Base-by-base conservation (phyloP, 37 sponge, comb jelly and placozoan genomes). In the Chondrilla cf. caribensis region DNA sequence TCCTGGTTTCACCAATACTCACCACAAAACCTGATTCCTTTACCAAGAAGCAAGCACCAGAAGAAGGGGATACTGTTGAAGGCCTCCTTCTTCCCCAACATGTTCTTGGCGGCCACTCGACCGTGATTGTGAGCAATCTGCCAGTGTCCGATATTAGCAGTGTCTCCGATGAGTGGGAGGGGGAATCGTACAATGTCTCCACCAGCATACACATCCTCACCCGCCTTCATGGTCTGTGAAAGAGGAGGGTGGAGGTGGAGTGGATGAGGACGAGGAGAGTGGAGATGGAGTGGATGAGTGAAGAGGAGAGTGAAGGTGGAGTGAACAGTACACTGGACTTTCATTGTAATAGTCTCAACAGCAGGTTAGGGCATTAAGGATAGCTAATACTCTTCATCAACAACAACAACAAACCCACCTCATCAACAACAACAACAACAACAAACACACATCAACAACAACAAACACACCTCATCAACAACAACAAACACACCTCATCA, bases 31-130 rank as follows among this genome's bases (percentile, higher is more conserved):
- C 97, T 92, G 33, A 97, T 24, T 64, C 90, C 87, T 82, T 97
- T 97, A 35, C 95, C 95, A 78, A 83, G 94, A 78, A 93, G 59
- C 38, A 88, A 80, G n/a, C 95, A 91, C 97, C 97, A 97, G 88
- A 97, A 97, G 87, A 80, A 97, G 24, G 97, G 97, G 32, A 97
- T 88, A 42, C 88, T 92, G 47, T 89, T 65, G 43, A 91, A 91
- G 29, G 84, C 58, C 18, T 66, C 84, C 31, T 84, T 81, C 60
- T 87, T 89, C 0, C 86, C 93, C 43, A 91, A 47, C 95, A 97
- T 97, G 82, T 88, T 91, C 80, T 75, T 67, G 35, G 92, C 97
- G 33, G 97, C 97, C 44, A 94, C 85, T 5, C 88, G 86, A 24
- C 95, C 97, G 76, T 94, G 97, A 37, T 92, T 86, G 55, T 87